Conservation (phyloP, 2,888 invertebrate genomes). For the Digitonthophagus gazella region DNA sequence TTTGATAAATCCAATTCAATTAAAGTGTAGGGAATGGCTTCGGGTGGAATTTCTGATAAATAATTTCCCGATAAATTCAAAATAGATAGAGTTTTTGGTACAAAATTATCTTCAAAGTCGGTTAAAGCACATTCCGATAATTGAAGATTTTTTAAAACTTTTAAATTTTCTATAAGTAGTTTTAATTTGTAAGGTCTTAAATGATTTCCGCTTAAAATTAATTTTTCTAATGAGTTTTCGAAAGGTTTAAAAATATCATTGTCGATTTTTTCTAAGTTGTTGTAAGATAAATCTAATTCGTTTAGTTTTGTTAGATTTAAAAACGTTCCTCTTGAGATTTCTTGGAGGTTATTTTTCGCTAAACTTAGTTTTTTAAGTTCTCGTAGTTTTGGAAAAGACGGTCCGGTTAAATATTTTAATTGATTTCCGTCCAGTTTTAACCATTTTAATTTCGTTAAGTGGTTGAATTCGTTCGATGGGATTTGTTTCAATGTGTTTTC, state of each 20-base stretch:
- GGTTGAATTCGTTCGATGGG: conserved; percentile 65
- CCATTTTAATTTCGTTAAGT: conserved; percentile 61
- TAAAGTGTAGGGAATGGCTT: conserved; percentile 57
- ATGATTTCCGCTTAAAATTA: conserved; percentile 71
- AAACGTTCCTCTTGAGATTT: conserved; percentile 70
- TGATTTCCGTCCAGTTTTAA: conserved; percentile 73
- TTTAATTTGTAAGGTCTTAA: conserved; percentile 57
- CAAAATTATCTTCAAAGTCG: conserved; percentile 57
- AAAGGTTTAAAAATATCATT: conserved; percentile 57
- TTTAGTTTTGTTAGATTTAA: conserved; percentile 65
- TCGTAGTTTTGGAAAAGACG: conserved; percentile 60
- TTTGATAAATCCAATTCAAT: conserved; percentile 69
- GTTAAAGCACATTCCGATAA: conserved; percentile 60
- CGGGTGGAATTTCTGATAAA: conserved; percentile 58
- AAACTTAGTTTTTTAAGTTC: conserved; percentile 59
- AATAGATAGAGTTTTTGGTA: conserved; percentile 56
- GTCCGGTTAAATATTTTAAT: conserved; percentile 65
- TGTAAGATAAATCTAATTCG: conserved; percentile 72
- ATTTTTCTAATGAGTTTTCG: conserved; percentile 59
- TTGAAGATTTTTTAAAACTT: conserved; percentile 57
- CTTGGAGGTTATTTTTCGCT: conserved; percentile 68
- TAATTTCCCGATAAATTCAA: conserved; percentile 73
- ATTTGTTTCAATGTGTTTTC: conserved; percentile 72
- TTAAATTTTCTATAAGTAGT: conserved; percentile 54
- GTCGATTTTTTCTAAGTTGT: conserved; percentile 66